Evolutionary conservation across 1,140 invertebrate species (phyloP).

Genomic region (Pseudomyrmex pallidus): DNA sequence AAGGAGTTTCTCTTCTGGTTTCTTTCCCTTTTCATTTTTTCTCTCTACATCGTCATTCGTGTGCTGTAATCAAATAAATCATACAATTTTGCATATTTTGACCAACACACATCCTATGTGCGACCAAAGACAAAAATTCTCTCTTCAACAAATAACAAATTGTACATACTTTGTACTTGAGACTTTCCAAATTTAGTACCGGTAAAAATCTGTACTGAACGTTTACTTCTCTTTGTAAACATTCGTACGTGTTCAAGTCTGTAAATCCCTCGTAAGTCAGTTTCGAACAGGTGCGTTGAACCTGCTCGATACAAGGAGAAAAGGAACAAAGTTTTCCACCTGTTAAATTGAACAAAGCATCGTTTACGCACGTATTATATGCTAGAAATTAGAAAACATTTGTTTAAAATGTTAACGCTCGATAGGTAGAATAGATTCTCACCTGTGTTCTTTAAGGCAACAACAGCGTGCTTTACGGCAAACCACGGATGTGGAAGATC

Average conservation of each 20-base stretch:
- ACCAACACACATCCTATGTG: too few relatives aligned
- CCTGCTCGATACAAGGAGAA: conserved; percentile 99
- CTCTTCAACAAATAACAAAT: conserved; percentile 5
- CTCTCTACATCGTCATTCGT: conserved; percentile 79
- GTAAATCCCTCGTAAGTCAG: conserved; percentile 91
- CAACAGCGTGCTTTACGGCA: conserved; percentile 92
- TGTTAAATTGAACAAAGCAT: conserved; percentile 73
- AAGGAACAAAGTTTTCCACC: conserved; percentile 98
- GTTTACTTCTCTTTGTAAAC: conserved; percentile 93
- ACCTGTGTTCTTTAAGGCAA: conserved; percentile 89
- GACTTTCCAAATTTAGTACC: conserved; percentile 89
- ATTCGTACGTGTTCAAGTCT: conserved; percentile 94
- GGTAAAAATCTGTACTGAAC: conserved; percentile 90
- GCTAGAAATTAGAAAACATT: too few relatives aligned
- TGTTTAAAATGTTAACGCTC: too few relatives aligned
- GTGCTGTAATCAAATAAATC: conserved; percentile 53
- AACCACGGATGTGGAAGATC: conserved; percentile 98
- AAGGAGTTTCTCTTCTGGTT: conserved; percentile 87
- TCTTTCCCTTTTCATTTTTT: conserved; percentile 82
- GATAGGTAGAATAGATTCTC: conserved; percentile 34
- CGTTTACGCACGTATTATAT: too few relatives aligned
- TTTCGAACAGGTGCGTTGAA: conserved; percentile 92
- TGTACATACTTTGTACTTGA: conserved; percentile 86
- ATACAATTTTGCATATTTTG: too few relatives aligned
- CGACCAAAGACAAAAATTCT: neutral